A percentile compares a stretch with the other conserved stretches of the same genome.
phyloP scores from a whole-genome alignment of 2,113 vertebrate genomes.

The Thymallus thymallus region DNA sequence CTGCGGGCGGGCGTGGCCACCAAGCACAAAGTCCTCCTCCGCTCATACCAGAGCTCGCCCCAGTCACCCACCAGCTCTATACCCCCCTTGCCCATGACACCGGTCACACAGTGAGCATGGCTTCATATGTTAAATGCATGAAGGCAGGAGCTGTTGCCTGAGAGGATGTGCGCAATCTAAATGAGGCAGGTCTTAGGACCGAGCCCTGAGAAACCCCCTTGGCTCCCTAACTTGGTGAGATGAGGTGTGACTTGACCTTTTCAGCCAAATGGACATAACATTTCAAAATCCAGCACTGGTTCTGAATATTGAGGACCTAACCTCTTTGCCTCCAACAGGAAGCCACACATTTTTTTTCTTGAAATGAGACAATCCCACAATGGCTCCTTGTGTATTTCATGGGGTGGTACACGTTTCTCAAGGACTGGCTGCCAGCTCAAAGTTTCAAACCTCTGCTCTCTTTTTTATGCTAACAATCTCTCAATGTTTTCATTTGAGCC shows the following conservation, averaged over 20 bases:
- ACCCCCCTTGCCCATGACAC: conserved; percentile 53
- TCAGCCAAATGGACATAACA: conserved; percentile 26
- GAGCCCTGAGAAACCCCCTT: background rate
- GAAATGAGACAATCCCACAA: too few relatives aligned
- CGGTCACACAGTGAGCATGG: conserved; percentile 71
- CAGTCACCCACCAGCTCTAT: conserved; percentile 82
- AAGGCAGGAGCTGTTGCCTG: conserved; percentile 5
- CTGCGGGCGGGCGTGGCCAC: conserved; percentile 79
- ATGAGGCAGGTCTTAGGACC: too few relatives aligned
- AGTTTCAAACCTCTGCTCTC: too few relatives aligned
- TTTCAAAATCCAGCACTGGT: conserved; percentile 41
- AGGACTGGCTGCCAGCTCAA: too few relatives aligned
- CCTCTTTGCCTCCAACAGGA: too few relatives aligned
- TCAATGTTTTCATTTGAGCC: too few relatives aligned
- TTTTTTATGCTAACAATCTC: too few relatives aligned
- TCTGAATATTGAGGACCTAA: background rate
- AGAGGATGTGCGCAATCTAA: too few relatives aligned
- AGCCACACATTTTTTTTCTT: too few relatives aligned
- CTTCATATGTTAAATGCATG: background rate
- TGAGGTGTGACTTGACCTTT: conserved; percentile 68
- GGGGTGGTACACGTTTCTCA: too few relatives aligned
- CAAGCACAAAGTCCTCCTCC: conserved; percentile 96
- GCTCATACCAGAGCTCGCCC: conserved; percentile 82
- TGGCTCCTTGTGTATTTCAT: too few relatives aligned
- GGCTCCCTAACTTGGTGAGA: background rate